These are phyloP conservation scores for Pseudomyrmex cubaensis DNA, from an alignment of 1,140 invertebrate species.

Conservation along the genomic window DNA sequence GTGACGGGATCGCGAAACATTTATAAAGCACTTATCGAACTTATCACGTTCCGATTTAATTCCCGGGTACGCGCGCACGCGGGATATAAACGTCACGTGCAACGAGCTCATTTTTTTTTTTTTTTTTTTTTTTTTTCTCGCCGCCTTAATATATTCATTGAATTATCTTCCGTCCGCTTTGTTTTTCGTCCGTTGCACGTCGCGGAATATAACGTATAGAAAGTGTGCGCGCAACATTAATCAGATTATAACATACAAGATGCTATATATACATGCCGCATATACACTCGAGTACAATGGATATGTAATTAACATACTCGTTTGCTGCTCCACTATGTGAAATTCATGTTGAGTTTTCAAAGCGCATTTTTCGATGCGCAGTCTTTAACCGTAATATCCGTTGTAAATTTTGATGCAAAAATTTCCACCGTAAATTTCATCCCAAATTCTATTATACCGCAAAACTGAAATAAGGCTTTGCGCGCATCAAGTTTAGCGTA, in stretches of 20 bases:
- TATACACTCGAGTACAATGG: no score
- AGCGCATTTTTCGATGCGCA: constrained; percentile 27
- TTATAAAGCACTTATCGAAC: constrained; percentile 46
- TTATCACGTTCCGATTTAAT: constrained; percentile 41
- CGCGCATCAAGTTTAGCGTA: background rate
- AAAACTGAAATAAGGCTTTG: background rate
- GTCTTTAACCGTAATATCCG: constrained; percentile 17
- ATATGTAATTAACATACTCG: constrained; percentile 34
- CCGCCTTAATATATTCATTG: constrained; percentile 53
- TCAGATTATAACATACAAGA: constrained; percentile 42
- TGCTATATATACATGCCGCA: constrained; percentile 16
- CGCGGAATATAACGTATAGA: background rate
- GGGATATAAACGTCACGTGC: constrained; percentile 55
- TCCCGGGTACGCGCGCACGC: constrained; percentile 41
- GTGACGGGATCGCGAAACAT: background rate
- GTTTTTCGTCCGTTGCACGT: constrained; percentile 22
- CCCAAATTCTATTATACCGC: background rate
- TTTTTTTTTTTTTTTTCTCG: constrained; percentile 40
- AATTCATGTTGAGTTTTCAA: constrained; percentile 15
- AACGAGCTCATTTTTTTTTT: constrained; percentile 34
- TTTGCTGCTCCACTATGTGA: constrained; percentile 18
- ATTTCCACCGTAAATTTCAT: constrained; percentile 34
- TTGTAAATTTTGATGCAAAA: background rate
- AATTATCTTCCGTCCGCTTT: constrained; percentile 50
- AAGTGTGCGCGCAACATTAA: background rate